phyloP scores from a whole-genome alignment of 2,888 invertebrate species.

The Drosophila lacicola region DNA sequence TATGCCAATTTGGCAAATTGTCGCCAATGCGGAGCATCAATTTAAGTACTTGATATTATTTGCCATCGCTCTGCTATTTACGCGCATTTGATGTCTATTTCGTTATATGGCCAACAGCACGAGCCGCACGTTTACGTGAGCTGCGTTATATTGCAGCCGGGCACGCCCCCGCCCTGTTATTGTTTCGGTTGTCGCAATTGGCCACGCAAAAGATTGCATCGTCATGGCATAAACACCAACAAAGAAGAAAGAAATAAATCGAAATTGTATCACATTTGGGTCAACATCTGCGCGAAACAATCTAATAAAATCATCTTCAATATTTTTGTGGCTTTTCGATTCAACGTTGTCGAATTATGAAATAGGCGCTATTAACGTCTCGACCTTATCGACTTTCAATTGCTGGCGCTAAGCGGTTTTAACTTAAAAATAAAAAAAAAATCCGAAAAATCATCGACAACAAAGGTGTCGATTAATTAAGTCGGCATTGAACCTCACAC shows the following conservation, averaged over 20 bases:
- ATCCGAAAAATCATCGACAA: conserved; percentile 7
- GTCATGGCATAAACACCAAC: conserved; percentile 32
- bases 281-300: conserved; percentile 45
- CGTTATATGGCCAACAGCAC: conserved; percentile 42
- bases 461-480: conserved; percentile 52
- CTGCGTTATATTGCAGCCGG: conserved; percentile 35
- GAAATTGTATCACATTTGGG: conserved; percentile 43
- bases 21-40: conserved; percentile 33
- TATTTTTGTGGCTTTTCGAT: conserved; percentile 18
- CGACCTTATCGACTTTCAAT: conserved; percentile 47
- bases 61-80: conserved; percentile 18
- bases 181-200: conserved; percentile 29
- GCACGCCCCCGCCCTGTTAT: conserved; percentile 32
- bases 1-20: conserved; percentile 37
- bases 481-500: conserved; percentile 69
- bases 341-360: conserved; percentile 39
- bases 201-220: conserved; percentile 28
- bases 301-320: conserved; percentile 40
- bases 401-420: conserved; percentile 53
- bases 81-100: conserved; percentile 18
- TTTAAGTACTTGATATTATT: conserved; percentile 30
- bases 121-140: conserved; percentile 55
- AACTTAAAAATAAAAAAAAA: conserved; percentile 26
- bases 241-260: background rate
- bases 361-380: conserved; percentile 40